A percentile compares a stretch with the other conserved stretches of the same genome.
phyloP scores from a whole-genome alignment of 30 jellyfish, hydroid and myxozoan species.

The Pelagia noctiluca region DNA sequence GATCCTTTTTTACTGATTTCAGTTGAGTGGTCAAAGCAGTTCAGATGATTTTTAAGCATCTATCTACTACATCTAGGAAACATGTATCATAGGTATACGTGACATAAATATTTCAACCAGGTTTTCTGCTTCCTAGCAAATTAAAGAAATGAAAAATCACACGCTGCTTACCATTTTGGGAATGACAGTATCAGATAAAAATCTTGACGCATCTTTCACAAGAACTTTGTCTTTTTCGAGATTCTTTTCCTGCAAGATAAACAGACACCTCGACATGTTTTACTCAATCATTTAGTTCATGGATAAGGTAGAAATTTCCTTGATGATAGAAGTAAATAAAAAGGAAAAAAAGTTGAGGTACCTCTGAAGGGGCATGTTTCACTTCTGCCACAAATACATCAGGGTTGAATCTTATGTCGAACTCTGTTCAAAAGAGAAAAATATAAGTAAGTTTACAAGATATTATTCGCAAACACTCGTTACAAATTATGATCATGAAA shows the following conservation, averaged over 20 bases:
- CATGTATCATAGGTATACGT: too few species aligned
- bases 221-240: slow-evolving; percentile 75
- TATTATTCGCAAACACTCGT: too few species aligned
- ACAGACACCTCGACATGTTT: too few species aligned
- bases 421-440: slow-evolving; percentile 53
- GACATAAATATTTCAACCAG: slow-evolving; percentile 4
- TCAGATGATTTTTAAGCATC: too few species aligned
- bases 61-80: too few species aligned
- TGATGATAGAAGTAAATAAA: background rate
- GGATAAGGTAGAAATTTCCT: background rate
- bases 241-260: slow-evolving; percentile 66
- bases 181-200: slow-evolving; percentile 82
- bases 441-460: background rate
- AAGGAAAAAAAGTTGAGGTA: background rate
- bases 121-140: background rate
- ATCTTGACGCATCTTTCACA: slow-evolving; percentile 82
- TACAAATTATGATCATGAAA: too few species aligned
- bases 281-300: too few species aligned
- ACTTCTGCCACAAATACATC: slow-evolving; percentile 90
- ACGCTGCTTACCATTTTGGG: slow-evolving; percentile 80
- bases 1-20: too few species aligned
- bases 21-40: too few species aligned
- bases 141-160: background rate
- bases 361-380: slow-evolving; percentile 86
- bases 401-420: slow-evolving; percentile 96